Evolutionary conservation across 2,888 invertebrate species (phyloP), one percentile per base, ranked within the genome.

Genomic region (Tortricodes alternella): DNA sequence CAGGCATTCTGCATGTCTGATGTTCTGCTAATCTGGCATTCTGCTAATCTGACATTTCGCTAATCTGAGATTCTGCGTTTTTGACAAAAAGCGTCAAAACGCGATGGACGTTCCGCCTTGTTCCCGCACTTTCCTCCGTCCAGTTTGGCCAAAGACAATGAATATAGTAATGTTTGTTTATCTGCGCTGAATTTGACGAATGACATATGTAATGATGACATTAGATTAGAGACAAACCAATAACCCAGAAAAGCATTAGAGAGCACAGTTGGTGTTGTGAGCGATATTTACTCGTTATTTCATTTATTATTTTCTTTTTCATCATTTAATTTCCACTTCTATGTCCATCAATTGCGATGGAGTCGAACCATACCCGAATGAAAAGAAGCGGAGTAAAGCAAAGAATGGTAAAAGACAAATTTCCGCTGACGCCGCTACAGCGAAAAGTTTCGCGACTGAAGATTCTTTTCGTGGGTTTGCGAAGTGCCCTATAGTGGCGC

Each of bases 281-380:
- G 34, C 46, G 61, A 60, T 64, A 61, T 57, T 61, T 64, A n/a
- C 66, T 61, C 44, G 52, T 67, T 73, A 76, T 77, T 77, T 70
- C 62, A 60, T 74, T 76, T 71, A 46, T 76, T 75, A 58, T 73
- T 71, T 80, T 74, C 49, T 74, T 80, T 81, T 74, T 62, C 62
- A 61, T 60, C 65, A 38, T 68, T 69, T 41, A 58, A 67, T 67
- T 55, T 46, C 27, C 59, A 52, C 49, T 64, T 70, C 65, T 61
- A 84, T 85, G 84, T 75, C 71, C 64, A 50, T 60, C 61, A 71
- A 53, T 55, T 64, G 68, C 74, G 59, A 83, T 85, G 84, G 77
- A 73, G 70, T 56, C 67, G 61, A 61, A 46, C 59, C 63, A 63
- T 52, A 61, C 53, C 43, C 55, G 6, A 51, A 48, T 55, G 56